Percentiles rank a stretch among this genome's conserved stretches.
These are phyloP conservation scores for Drosophila parvula DNA, from an alignment of 1,140 invertebrate genomes.

Conservation along the genomic window DNA sequence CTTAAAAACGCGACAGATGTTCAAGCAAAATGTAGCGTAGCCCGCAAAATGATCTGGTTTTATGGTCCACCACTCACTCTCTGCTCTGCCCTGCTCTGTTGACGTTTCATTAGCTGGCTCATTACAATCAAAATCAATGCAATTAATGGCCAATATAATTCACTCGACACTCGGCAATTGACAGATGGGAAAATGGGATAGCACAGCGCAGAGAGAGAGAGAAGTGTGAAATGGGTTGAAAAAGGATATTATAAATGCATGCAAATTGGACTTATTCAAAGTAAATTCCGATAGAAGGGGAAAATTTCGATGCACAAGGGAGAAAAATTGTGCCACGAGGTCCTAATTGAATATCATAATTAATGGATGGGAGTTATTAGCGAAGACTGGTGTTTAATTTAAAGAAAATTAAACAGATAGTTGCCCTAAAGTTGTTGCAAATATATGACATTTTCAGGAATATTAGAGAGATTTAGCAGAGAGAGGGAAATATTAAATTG, in stretches of 20 bases:
- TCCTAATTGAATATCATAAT: constrained; percentile 28
- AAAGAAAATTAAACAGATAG: neutral
- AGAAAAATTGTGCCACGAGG: constrained; percentile 12
- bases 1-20: constrained; percentile 70
- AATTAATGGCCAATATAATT: constrained; percentile 40
- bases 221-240: constrained; percentile 9
- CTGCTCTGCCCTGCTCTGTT: constrained; percentile 2
- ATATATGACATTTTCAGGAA: neutral
- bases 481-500: fast-evolving
- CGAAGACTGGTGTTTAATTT: neutral
- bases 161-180: constrained; percentile 22
- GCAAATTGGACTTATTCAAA: constrained; percentile 20
- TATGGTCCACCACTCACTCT: neutral
- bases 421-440: neutral
- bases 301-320: constrained; percentile 7
- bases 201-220: neutral
- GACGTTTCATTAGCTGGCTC: constrained; percentile 38
- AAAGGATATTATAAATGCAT: constrained; percentile 17
- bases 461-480: neutral
- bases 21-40: neutral
- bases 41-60: constrained; percentile 1
- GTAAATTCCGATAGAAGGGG: neutral
- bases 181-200: constrained; percentile 1
- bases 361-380: constrained; percentile 15
- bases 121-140: constrained; percentile 46